Evolutionary conservation across 2,113 vertebrate species (phyloP).

Genomic region (Ovibos moschatus): DNA sequence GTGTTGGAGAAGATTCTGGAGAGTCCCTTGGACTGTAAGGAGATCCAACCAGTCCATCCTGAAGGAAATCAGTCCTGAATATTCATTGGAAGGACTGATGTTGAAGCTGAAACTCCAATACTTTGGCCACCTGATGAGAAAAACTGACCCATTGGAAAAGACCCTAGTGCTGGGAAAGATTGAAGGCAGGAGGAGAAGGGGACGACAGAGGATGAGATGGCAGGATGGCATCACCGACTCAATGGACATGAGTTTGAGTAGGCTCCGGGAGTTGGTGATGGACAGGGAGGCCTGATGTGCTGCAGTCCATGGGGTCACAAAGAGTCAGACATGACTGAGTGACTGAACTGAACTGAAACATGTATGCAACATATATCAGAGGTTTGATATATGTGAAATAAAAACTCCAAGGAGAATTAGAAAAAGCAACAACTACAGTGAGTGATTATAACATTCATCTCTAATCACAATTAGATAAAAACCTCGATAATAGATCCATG

Average conservation of each 20-base stretch:
- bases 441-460: neutral
- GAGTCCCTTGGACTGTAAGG: neutral
- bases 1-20: neutral
- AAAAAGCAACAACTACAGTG: neutral
- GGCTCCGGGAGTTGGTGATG: neutral
- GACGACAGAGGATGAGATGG: neutral
- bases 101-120: neutral
- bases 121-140: neutral
- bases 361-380: neutral
- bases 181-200: neutral
- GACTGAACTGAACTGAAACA: neutral
- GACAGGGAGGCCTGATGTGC: neutral
- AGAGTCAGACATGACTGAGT: neutral
- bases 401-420: neutral
- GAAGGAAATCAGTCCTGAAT: neutral
- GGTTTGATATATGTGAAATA: neutral
- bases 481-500: neutral
- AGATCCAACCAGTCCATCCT: neutral
- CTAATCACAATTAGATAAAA: neutral
- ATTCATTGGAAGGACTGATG: neutral
- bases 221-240: neutral
- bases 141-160: neutral
- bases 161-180: neutral
- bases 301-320: neutral
- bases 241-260: neutral